Evolutionary conservation across 2,797 vertebrate species (phyloP).

Genomic region (Oryzias dopingdopingensis): DNA sequence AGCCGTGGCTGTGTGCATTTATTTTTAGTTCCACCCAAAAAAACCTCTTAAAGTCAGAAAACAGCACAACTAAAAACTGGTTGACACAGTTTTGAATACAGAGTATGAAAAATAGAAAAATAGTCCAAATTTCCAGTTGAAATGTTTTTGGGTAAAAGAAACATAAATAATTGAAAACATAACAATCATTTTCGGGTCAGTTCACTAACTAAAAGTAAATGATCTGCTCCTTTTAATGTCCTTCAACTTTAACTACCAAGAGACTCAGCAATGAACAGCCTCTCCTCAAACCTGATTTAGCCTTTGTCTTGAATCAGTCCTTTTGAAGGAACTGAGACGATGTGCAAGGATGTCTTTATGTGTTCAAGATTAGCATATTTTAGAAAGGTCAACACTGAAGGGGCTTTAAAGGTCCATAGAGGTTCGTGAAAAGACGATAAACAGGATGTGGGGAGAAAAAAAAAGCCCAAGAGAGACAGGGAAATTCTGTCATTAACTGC

Average conservation of each 20-base stretch:
- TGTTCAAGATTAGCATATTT: slow-evolving; percentile 51
- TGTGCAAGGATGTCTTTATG: slow-evolving; percentile 52
- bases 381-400: slow-evolving; percentile 34
- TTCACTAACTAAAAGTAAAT: slow-evolving; percentile 15
- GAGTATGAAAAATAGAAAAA: too few species aligned
- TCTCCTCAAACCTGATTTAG: slow-evolving; percentile 36
- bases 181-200: neutral
- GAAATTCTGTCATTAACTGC: slow-evolving; percentile 22
- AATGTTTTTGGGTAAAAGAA: too few species aligned
- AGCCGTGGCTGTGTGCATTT: too few species aligned
- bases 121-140: too few species aligned
- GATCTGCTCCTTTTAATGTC: slow-evolving; percentile 5
- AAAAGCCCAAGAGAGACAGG: slow-evolving; percentile 6
- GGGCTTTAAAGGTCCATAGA: slow-evolving; percentile 19
- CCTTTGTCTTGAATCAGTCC: slow-evolving; percentile 45
- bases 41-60: too few species aligned
- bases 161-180: neutral
- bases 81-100: too few species aligned
- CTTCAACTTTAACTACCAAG: slow-evolving; percentile 17
- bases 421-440: slow-evolving; percentile 33
- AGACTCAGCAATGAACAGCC: slow-evolving; percentile 45
- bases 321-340: slow-evolving; percentile 27
- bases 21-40: too few species aligned
- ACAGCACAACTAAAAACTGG: too few species aligned
- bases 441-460: slow-evolving; percentile 28